These are phyloP conservation scores for Pangasius djambal DNA, from an alignment of 2,797 vertebrate species.

Conservation along the genomic window DNA sequence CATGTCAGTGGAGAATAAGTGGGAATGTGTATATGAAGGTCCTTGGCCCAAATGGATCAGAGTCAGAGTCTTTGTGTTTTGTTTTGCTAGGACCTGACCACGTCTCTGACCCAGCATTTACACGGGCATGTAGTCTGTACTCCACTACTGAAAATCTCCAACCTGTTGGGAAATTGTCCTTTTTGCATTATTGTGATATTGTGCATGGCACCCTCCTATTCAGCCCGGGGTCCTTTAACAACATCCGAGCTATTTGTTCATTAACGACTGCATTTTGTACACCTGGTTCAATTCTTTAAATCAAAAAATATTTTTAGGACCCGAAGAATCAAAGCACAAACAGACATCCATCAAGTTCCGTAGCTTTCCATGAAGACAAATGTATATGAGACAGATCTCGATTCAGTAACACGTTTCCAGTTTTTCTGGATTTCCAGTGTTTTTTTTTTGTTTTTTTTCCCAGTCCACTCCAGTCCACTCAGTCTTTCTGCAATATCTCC, in stretches of 20 bases:
- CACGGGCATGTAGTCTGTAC: conserved; percentile 6
- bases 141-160: conserved; percentile 16
- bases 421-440: background rate
- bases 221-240: background rate
- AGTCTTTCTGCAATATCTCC: conserved; percentile 2
- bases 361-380: conserved; percentile 39
- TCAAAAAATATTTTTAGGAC: conserved; percentile 71
- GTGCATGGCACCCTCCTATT: background rate
- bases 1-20: conserved; percentile 34
- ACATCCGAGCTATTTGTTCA: conserved; percentile 3
- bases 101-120: conserved; percentile 16
- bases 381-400: background rate
- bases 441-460: background rate
- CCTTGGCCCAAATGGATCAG: conserved; percentile 42
- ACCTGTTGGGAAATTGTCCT: conserved; percentile 18
- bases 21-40: conserved; percentile 34
- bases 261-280: conserved; percentile 1
- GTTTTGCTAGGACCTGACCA: conserved; percentile 19
- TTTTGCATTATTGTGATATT: conserved; percentile 26
- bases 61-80: conserved; percentile 33
- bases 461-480: background rate
- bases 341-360: background rate
- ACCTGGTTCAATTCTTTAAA: conserved; percentile 60
- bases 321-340: conserved; percentile 40
- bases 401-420: background rate